Evolutionary conservation across 2,113 vertebrate genomes (phyloP), one percentile per base, ranked within the genome.

Genomic region (Mesocricetus auratus): DNA sequence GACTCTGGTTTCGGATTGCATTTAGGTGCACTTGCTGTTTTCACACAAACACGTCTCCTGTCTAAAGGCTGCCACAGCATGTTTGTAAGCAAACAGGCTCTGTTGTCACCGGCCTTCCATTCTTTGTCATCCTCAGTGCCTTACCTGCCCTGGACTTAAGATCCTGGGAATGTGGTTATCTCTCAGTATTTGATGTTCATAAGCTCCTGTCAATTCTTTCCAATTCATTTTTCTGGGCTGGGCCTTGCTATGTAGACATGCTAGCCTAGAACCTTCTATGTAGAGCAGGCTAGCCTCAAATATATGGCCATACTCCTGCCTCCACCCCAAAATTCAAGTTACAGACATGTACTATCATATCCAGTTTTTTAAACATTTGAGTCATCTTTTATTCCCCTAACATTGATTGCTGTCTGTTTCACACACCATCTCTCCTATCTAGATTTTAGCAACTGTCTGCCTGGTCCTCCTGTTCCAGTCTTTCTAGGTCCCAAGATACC

Each of bases 1-100:
- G 77, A 91, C 33, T 92, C 94, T 71, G 2, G 81, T 95, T 95
- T 93, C 77, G 42, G n/a, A 94, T 45, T 91, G 74, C 68, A 31
- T 81, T 56, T 94, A 86, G 39, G 86, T 90, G 83, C 96, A 69
- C 88, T 83, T 82, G 73, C 56, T 91, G 31, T 95, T 92, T 94
- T 78, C 86, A 66, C 24, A 78, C 21, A 90, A 22, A 90, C 39
- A 86, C 64, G 62, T 74, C 53, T 96, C 78, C 56, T 92, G 60
- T 94, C 53, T 92, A 74, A 91, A 7, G 6, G 17, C 86, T 82
- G 68, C 22, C 53, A 36, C 50, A 74, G 69, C 66, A 71, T 39
- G 89, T 88, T 96, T 82, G 88, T 89, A 88, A 39, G 88, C 81
- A 93, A 15, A 82, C 62, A 69, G 64, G 86, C 21, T 69, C 47